phyloP scores from a whole-genome alignment of 2,888 invertebrate species.

The Blastobasis lacticolella region DNA sequence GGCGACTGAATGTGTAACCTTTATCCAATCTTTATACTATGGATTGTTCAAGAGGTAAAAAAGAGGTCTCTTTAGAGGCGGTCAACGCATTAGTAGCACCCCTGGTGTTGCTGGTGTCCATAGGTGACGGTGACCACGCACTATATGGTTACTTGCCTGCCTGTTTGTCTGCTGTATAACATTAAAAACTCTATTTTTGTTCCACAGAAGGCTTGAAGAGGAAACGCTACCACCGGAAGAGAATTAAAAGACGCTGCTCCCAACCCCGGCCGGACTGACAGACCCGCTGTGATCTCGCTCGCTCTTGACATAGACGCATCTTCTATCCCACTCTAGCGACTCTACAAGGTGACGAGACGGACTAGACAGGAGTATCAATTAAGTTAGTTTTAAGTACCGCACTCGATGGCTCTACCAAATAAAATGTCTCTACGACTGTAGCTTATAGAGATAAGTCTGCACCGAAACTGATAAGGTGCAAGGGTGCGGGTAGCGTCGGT shows the following conservation, averaged over 20 bases:
- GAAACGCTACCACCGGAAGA: background rate
- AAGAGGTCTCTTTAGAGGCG: no score
- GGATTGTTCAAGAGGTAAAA: no score
- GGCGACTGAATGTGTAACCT: no score
- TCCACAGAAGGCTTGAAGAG: background rate
- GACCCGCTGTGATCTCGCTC: background rate
- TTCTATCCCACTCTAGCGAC: background rate
- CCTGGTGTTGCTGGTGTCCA: no score
- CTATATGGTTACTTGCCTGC: no score
- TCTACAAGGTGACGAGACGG: background rate
- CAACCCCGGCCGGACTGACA: background rate
- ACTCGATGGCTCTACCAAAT: background rate
- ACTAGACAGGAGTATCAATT: conserved; percentile 2
- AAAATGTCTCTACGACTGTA: background rate
- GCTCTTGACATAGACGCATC: background rate
- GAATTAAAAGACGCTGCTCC: no score
- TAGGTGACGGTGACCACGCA: no score
- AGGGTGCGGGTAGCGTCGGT: background rate
- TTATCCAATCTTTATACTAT: no score
- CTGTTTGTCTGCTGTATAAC: no score
- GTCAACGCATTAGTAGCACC: no score
- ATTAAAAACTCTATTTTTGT: no score
- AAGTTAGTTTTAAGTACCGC: background rate
- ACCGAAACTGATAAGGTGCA: background rate
- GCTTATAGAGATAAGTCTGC: background rate